phyloP scores from a whole-genome alignment of 2,888 invertebrate genomes.

The Epirrita christyi region DNA sequence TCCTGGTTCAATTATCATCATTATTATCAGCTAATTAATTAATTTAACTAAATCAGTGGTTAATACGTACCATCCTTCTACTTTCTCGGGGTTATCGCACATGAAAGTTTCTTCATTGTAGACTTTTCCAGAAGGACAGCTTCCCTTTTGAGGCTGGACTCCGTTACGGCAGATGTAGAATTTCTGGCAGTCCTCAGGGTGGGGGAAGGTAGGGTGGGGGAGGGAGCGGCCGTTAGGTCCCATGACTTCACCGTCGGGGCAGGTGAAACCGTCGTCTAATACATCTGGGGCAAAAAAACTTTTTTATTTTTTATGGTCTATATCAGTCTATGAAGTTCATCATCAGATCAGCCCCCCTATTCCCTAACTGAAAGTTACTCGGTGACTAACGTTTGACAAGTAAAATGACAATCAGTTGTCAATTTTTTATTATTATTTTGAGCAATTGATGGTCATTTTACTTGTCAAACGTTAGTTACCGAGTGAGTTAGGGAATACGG shows the following conservation, averaged over 20 bases:
- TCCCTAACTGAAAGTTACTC: too few species aligned
- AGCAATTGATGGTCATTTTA: too few species aligned
- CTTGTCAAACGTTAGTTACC: too few species aligned
- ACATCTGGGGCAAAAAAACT: constrained; percentile 75
- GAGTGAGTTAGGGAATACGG: too few species aligned
- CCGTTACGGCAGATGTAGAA: constrained; percentile 93
- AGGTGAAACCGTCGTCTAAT: constrained; percentile 90
- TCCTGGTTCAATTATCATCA: too few species aligned
- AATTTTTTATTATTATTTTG: too few species aligned
- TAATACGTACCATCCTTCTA: constrained; percentile 89
- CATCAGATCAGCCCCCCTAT: too few species aligned
- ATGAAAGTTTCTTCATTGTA: constrained; percentile 91
- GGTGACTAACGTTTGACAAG: too few species aligned
- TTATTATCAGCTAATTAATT: neutral
- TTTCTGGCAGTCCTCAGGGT: constrained; percentile 92
- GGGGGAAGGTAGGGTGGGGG: constrained; percentile 91
- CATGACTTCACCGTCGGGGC: constrained; percentile 88
- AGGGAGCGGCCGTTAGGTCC: constrained; percentile 88
- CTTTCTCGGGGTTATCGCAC: constrained; percentile 91
- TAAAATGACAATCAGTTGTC: too few species aligned
- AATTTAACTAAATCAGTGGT: too few species aligned
- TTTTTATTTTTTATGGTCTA: neutral
- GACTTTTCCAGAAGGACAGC: constrained; percentile 89
- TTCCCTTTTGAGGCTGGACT: constrained; percentile 89
- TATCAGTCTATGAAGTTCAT: too few species aligned